These are phyloP conservation scores for Peromyscus nudipes DNA, from an alignment of 2,797 vertebrate genomes.

Conservation along the genomic window DNA sequence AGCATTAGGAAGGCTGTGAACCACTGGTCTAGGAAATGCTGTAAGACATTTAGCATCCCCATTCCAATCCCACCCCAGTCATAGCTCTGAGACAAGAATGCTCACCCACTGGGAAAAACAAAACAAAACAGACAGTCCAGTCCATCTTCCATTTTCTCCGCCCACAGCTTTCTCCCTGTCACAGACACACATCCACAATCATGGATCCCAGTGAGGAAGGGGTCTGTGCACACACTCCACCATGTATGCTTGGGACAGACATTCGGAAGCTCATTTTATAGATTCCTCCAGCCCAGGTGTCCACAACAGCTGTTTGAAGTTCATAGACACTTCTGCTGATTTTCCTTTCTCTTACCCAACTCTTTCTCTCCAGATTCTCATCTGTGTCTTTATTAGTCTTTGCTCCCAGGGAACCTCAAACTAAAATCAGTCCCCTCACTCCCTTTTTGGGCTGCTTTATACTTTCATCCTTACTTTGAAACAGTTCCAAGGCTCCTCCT, in stretches of 20 bases:
- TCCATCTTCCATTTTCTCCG: not conserved
- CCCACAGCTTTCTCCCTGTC: not conserved
- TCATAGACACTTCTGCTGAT: not conserved
- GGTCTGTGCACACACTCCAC: no score
- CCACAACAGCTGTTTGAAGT: not conserved
- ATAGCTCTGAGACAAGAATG: not conserved
- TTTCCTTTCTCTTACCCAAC: not conserved
- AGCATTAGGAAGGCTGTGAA: not conserved
- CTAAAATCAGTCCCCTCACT: not conserved
- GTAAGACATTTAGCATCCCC: not conserved
- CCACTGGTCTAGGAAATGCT: not conserved
- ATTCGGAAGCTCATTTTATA: not conserved
- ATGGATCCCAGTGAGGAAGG: not conserved
- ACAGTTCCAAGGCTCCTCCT: not conserved
- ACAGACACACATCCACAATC: not conserved
- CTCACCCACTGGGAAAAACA: not conserved
- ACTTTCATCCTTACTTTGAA: slow-evolving; percentile 33
- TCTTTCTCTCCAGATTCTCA: not conserved
- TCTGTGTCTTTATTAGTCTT: not conserved
- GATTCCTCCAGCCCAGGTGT: not conserved
- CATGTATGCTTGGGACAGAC: not conserved
- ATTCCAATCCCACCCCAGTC: not conserved
- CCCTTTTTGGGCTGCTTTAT: not conserved
- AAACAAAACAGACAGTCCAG: not conserved
- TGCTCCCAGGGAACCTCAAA: not conserved